Evolutionary conservation across 2,888 invertebrate species (phyloP).

Genomic region (Leptarthrus brevirostris): DNA sequence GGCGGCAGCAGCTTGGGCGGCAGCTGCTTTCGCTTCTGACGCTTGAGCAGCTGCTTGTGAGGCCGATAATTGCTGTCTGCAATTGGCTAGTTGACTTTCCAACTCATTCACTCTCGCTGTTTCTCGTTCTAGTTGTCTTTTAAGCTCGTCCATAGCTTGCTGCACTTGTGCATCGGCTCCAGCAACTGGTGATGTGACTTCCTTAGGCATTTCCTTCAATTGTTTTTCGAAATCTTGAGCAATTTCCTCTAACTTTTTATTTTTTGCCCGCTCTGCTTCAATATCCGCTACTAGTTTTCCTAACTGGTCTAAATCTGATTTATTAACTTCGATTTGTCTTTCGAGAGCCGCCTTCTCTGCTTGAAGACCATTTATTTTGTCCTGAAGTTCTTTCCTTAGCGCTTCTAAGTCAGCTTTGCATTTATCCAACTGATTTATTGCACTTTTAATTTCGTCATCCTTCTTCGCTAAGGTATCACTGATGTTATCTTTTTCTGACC

Average conservation of each 20-base stretch:
- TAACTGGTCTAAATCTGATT: conserved; percentile 7
- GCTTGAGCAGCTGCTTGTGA: neutral
- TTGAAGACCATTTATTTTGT: conserved; percentile 35
- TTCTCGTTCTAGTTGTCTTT: conserved; percentile 41
- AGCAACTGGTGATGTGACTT: neutral
- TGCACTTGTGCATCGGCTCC: neutral
- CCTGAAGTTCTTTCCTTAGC: conserved; percentile 6
- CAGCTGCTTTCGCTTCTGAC: neutral
- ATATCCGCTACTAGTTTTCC: conserved; percentile 56
- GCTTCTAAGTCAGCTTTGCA: conserved; percentile 30
- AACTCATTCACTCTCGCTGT: conserved; percentile 43
- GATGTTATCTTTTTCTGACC: neutral
- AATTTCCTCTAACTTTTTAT: conserved; percentile 53
- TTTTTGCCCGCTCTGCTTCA: conserved; percentile 57
- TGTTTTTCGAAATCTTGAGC: conserved; percentile 50
- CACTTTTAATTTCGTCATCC: conserved; percentile 4
- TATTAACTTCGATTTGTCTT: conserved; percentile 4
- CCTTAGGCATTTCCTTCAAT: conserved; percentile 31
- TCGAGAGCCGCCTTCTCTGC: conserved; percentile 16
- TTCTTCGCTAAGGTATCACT: neutral
- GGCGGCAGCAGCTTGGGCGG: neutral
- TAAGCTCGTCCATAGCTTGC: conserved; percentile 42
- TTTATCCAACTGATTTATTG: conserved; percentile 18
- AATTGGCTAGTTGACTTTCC: conserved; percentile 16
- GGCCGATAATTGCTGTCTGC: neutral